Base-by-base conservation (phyloP, 2,797 vertebrate species). In the Bradypodion ventrale region DNA sequence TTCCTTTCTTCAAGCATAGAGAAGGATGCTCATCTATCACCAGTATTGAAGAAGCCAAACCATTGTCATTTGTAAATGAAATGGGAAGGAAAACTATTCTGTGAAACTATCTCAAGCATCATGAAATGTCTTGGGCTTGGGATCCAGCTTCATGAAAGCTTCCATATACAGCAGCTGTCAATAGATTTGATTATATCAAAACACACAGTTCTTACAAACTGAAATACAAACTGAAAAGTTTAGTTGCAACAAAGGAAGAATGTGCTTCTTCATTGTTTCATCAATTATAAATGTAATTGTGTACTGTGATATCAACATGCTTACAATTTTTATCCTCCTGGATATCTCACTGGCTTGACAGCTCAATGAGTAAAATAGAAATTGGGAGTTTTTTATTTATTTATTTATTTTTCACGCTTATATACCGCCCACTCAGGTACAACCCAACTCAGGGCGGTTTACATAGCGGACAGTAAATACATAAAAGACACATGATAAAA, bases 221-320 rank as follows among this genome's bases (percentile, higher is more conserved):
- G n/a, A n/a, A n/a, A n/a, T n/a, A n/a, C n/a, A n/a, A n/a, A n/a
- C n/a, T n/a, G 21, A 23, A 81, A 56, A 62, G 6, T 73, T 72
- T 21, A 44, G 7, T 42, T 77, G 56, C 37, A 42, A 8, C 25
- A 9, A 32, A 81, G 29, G 16, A 29, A 56, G 63, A 68, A 16
- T 79, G 32, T 23, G 19, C 8, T 37, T 35, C 75, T 72, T 4
- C 7, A n/a, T 37, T 84, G 73, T 68, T 80, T 78, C 1, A 32
- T 19, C 89, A 56, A 12, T 29, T 32, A 46, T 46, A 77, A 75
- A 37, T 19, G 29, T 86, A 83, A 52, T 7, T 91, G 84, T 84
- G 44, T 42, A 75, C 73, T 69, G 52, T 16, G 10, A 4, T 72
- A 68, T 63, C 35, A 44, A 73, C 35, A 27, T 52, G 4, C 15